Percentiles rank a stretch among this genome's conserved stretches.
These are phyloP conservation scores for Castor canadensis DNA, from an alignment of 2,113 vertebrate species.

Conservation along the genomic window DNA sequence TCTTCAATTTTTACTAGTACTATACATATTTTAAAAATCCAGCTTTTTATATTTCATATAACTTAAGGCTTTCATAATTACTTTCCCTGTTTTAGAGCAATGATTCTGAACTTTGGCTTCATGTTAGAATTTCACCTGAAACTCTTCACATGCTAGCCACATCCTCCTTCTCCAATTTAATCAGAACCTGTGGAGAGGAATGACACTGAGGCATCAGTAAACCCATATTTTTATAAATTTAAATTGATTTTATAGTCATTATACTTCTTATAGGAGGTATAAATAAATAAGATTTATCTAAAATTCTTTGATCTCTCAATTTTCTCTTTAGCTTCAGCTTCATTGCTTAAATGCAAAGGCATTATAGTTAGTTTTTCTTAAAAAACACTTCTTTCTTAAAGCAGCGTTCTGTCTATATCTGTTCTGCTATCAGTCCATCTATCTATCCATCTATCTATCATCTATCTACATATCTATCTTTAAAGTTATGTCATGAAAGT, in stretches of 20 bases:
- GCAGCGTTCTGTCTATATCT: not conserved
- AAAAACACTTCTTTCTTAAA: not conserved
- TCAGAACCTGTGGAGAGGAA: rapidly evolving
- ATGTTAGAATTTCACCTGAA: not conserved
- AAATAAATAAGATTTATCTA: not conserved
- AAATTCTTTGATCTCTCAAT: not conserved
- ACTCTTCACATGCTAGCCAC: not conserved
- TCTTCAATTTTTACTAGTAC: no score
- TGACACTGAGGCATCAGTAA: not conserved
- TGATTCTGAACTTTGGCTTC: not conserved
- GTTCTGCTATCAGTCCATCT: not conserved
- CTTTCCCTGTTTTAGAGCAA: not conserved
- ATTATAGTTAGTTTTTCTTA: constrained; percentile 16
- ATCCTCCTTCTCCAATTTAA: not conserved
- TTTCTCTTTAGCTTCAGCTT: not conserved
- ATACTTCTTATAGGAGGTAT: not conserved
- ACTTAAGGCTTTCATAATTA: not conserved
- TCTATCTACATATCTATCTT: not conserved
- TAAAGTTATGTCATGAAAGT: no score
- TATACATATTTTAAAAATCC: no score
- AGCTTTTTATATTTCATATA: not conserved
- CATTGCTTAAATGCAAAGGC: not conserved
- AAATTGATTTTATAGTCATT: not conserved
- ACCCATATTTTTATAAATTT: not conserved
- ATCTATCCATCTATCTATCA: not conserved